Percentiles rank a stretch among this genome's conserved stretches.
phyloP scores from a whole-genome alignment of 2,888 invertebrate genomes.

The Lepeophtheirus nordmannii region DNA sequence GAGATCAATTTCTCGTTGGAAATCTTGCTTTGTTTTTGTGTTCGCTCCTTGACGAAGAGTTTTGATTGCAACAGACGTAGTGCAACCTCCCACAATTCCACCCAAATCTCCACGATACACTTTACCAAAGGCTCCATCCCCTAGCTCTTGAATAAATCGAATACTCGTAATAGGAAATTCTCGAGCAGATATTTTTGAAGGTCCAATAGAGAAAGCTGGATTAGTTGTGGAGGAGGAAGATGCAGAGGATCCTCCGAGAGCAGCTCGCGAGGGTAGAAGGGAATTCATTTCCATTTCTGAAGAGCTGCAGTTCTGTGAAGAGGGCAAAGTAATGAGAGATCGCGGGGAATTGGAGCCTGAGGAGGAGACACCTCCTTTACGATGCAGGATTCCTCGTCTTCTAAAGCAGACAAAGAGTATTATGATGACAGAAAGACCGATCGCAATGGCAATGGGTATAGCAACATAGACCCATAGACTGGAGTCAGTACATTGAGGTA shows the following conservation, averaged over 20 bases:
- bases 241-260: no score
- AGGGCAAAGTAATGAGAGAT: neutral
- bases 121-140: slow-evolving; percentile 87
- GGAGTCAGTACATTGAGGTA: slow-evolving; percentile 16
- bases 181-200: slow-evolving; percentile 43
- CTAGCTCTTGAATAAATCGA: slow-evolving; percentile 72
- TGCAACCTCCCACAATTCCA: slow-evolving; percentile 29
- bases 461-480: slow-evolving; percentile 6
- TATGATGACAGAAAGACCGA: neutral
- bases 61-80: slow-evolving; percentile 65
- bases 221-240: no score
- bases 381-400: neutral
- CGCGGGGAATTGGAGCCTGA: neutral
- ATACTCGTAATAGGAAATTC: slow-evolving; percentile 74
- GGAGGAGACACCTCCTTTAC: neutral
- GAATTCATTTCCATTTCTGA: slow-evolving; percentile 24
- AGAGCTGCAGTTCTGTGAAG: slow-evolving; percentile 1
- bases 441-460: neutral
- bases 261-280: neutral
- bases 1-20: slow-evolving; percentile 79
- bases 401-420: slow-evolving; percentile 2
- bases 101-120: slow-evolving; percentile 82
- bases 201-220: no score
- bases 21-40: slow-evolving; percentile 76
- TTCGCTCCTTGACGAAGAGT: slow-evolving; percentile 84